These are phyloP conservation scores for Anarsia innoxiella DNA, from an alignment of 2,888 invertebrate species.

Conservation along the genomic window DNA sequence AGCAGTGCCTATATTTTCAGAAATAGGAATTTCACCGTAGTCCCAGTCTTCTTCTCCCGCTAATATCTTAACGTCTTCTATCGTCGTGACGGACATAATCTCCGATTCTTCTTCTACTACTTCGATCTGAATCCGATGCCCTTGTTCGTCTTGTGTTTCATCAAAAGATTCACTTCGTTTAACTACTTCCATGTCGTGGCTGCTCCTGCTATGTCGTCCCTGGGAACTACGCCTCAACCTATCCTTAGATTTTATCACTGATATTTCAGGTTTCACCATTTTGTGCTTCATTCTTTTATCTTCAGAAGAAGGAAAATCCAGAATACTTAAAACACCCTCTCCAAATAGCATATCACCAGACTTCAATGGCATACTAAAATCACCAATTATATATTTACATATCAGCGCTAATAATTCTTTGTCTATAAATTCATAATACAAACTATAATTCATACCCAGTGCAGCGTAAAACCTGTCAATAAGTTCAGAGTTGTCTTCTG, in stretches of 20 bases:
- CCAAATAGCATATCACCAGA: slow-evolving; percentile 57
- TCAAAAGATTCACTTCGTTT: slow-evolving; percentile 35
- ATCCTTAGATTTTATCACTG: slow-evolving; percentile 39
- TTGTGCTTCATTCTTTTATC: slow-evolving; percentile 52
- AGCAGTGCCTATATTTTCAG: slow-evolving; percentile 42
- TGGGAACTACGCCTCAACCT: slow-evolving; percentile 40
- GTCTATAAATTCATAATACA: slow-evolving; percentile 75
- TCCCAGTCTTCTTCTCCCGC: slow-evolving; percentile 66
- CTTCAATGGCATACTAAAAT: slow-evolving; percentile 43
- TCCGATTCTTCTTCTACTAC: slow-evolving; percentile 29
- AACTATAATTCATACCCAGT: slow-evolving; percentile 73
- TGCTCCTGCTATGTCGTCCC: slow-evolving; percentile 33
- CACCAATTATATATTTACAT: slow-evolving; percentile 64
- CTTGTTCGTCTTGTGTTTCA: slow-evolving; percentile 25
- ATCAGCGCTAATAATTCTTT: slow-evolving; percentile 67
- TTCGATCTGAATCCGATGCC: slow-evolving; percentile 25
- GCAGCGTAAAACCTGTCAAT: slow-evolving; percentile 76
- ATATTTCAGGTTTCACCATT: slow-evolving; percentile 48
- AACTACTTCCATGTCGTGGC: slow-evolving; percentile 34
- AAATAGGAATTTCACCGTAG: slow-evolving; percentile 56
- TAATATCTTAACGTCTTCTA: slow-evolving; percentile 37
- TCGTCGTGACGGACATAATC: slow-evolving; percentile 23
- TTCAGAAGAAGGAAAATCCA: slow-evolving; percentile 50
- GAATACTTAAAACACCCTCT: slow-evolving; percentile 39
- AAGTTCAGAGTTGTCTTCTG: slow-evolving; percentile 57